These are phyloP conservation scores for Bombus balteatus DNA, from an alignment of 1,140 invertebrate genomes.

Conservation along the genomic window DNA sequence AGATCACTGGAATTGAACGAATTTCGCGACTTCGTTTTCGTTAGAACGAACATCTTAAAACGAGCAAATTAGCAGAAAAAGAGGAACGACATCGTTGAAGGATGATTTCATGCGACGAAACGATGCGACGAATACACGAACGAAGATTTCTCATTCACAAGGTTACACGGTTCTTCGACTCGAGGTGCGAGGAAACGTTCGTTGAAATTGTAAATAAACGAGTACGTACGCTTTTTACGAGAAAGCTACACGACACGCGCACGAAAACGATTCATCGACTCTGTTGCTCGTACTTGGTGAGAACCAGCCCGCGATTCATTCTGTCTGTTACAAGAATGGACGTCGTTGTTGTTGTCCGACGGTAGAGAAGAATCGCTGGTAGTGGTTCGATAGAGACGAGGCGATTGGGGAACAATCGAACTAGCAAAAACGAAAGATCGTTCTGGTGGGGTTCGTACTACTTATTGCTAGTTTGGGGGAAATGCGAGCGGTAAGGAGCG, in stretches of 20 bases:
- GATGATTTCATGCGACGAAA: neutral
- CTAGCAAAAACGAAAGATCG: too few relatives aligned
- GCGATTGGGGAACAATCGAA: neutral
- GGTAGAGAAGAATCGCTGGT: neutral
- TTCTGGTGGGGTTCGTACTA: too few relatives aligned
- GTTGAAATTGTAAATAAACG: neutral
- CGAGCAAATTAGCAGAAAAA: neutral
- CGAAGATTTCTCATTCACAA: neutral
- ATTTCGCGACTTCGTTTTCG: neutral
- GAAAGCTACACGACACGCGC: neutral
- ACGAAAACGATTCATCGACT: neutral
- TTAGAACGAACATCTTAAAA: neutral
- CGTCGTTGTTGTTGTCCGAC: neutral
- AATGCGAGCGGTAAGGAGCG: too few relatives aligned
- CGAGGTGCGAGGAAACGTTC: too few relatives aligned
- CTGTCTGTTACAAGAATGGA: constrained; percentile 30
- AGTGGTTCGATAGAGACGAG: neutral
- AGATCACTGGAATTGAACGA: neutral
- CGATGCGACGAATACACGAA: neutral
- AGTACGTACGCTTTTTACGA: neutral
- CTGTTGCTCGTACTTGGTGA: too few relatives aligned
- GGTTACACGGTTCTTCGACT: neutral
- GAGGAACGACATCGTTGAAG: neutral
- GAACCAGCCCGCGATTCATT: constrained; percentile 1
- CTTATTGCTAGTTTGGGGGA: too few relatives aligned